Conservation (phyloP, 2,888 invertebrate species). For the Brachycybe producta region DNA sequence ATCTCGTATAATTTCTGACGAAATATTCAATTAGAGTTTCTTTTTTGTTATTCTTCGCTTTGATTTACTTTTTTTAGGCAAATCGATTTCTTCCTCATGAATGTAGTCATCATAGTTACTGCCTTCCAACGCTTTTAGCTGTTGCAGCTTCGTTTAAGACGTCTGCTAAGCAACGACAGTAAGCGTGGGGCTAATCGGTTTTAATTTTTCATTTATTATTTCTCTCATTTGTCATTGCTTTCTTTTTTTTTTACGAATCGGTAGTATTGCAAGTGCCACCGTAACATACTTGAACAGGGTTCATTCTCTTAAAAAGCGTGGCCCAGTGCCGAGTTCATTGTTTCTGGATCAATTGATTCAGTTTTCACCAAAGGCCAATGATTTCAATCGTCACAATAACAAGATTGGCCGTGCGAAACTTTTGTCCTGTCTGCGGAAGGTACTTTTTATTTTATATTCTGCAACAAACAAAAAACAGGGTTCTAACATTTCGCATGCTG, state of each 20-base stretch:
- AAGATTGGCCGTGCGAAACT: slow-evolving; percentile 7
- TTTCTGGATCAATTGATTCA: slow-evolving; percentile 26
- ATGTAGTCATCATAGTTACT: slow-evolving; percentile 66
- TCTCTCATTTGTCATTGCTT: slow-evolving; percentile 8
- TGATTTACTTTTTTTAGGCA: slow-evolving; percentile 20
- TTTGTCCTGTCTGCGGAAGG: slow-evolving; percentile 6
- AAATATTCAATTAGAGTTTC: no score
- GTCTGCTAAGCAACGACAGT: slow-evolving; percentile 17
- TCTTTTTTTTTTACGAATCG: no score
- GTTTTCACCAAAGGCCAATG: slow-evolving; percentile 29
- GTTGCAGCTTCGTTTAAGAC: slow-evolving; percentile 48
- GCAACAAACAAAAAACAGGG: neutral
- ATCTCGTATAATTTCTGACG: slow-evolving; percentile 44
- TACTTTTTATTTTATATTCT: neutral
- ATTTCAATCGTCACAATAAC: slow-evolving; percentile 22
- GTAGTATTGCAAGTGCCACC: slow-evolving; percentile 36
- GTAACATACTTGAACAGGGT: slow-evolving; percentile 32
- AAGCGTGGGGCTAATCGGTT: neutral
- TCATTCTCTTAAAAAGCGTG: slow-evolving; percentile 34
- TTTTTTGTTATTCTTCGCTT: no score
- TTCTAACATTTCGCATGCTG: no score
- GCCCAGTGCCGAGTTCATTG: slow-evolving; percentile 32
- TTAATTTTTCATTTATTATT: neutral
- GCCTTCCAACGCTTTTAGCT: slow-evolving; percentile 65
- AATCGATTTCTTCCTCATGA: slow-evolving; percentile 71